Evolutionary conservation across 1,140 invertebrate genomes (phyloP).

Genomic region (Solenopsis invicta): DNA sequence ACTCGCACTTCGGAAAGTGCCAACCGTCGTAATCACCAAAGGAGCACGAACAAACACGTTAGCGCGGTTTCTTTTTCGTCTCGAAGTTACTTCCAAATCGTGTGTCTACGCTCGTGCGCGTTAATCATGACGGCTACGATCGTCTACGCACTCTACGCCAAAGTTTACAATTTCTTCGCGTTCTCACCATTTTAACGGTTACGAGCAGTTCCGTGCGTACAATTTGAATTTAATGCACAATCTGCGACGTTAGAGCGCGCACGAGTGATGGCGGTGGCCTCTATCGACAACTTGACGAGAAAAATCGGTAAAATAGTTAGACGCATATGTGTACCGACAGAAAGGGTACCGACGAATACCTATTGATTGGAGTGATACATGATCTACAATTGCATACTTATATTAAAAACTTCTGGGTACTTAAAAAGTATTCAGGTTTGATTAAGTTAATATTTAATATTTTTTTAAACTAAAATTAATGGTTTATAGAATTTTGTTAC

Average conservation of each 20-base stretch:
- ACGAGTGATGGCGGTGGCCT: background rate
- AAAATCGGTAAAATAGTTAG: background rate
- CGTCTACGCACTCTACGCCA: background rate
- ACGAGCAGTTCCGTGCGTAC: background rate
- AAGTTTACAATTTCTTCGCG: background rate
- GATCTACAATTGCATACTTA: too few relatives aligned
- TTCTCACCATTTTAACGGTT: constrained; percentile 27
- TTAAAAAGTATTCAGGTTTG: too few relatives aligned
- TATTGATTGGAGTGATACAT: too few relatives aligned
- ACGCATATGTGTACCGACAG: background rate
- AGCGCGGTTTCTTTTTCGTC: background rate
- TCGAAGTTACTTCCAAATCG: background rate
- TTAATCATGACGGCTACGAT: background rate
- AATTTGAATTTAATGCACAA: constrained; percentile 34
- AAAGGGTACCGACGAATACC: too few relatives aligned
- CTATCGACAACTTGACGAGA: background rate
- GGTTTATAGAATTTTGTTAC: too few relatives aligned
- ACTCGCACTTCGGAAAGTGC: background rate
- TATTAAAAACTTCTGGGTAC: too few relatives aligned
- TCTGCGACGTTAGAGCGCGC: background rate
- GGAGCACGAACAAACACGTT: background rate
- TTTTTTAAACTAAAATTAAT: too few relatives aligned
- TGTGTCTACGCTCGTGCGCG: background rate
- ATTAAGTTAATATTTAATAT: too few relatives aligned
- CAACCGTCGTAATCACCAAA: background rate